Evolutionary conservation across 2,888 invertebrate genomes (phyloP).

Genomic region (Gryllus longicercus): DNA sequence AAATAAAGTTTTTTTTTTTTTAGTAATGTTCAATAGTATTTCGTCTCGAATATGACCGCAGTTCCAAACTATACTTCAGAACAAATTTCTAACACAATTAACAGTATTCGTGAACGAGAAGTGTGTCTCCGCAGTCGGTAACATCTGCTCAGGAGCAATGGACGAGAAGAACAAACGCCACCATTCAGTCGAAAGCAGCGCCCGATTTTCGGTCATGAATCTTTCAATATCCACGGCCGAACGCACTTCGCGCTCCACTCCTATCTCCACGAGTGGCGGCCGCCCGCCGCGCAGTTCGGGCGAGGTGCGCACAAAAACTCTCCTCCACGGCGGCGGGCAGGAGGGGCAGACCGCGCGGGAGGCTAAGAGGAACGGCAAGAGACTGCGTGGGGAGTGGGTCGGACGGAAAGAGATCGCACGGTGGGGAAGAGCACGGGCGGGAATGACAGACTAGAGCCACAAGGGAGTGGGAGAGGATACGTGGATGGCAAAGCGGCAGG

Average conservation of each 20-base stretch:
- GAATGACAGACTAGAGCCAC: background rate
- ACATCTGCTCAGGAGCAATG: background rate
- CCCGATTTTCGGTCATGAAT: background rate
- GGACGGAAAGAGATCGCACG: background rate
- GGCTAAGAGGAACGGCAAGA: background rate
- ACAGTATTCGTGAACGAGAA: too few relatives aligned
- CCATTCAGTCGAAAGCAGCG: background rate
- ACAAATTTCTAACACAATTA: too few relatives aligned
- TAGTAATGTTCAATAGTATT: too few relatives aligned
- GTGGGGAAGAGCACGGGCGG: background rate
- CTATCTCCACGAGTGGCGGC: background rate
- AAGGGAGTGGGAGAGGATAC: background rate
- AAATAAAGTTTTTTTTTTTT: too few relatives aligned
- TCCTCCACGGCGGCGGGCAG: background rate
- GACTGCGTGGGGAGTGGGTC: background rate
- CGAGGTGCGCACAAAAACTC: background rate
- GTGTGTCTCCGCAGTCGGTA: background rate
- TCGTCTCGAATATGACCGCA: too few relatives aligned
- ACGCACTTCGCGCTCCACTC: background rate
- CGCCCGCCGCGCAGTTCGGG: background rate
- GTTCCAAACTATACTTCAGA: too few relatives aligned
- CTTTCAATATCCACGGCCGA: slow-evolving; percentile 1
- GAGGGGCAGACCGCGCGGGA: background rate
- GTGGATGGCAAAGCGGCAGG: background rate
- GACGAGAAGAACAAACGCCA: background rate